phyloP scores from a whole-genome alignment of 2,888 invertebrate genomes.

The Rotaria sp. region DNA sequence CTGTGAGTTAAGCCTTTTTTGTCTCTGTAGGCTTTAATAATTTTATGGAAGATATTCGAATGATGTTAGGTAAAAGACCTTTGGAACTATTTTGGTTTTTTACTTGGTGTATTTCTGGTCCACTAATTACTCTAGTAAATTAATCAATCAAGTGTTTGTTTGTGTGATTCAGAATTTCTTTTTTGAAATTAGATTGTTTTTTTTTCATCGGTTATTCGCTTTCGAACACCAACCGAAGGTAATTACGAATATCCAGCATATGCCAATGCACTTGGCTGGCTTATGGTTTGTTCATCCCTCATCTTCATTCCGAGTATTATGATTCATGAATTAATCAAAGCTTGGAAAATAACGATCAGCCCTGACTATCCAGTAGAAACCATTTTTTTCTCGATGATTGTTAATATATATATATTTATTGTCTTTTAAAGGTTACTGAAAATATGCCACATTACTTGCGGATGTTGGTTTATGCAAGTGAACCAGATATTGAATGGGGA shows the following conservation, averaged over 20 bases:
- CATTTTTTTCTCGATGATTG: not conserved
- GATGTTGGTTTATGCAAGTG: not conserved
- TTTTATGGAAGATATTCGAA: slow-evolving; percentile 22
- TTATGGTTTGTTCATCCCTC: not conserved
- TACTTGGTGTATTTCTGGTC: slow-evolving; percentile 9
- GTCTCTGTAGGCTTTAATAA: slow-evolving; percentile 44
- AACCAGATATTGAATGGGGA: not conserved
- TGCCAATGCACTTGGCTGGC: slow-evolving; percentile 1
- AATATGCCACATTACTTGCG: not conserved
- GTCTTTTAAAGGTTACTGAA: not conserved
- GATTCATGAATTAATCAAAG: slow-evolving; percentile 8
- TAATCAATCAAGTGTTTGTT: not conserved
- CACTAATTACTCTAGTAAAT: not conserved
- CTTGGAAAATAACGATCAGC: not conserved
- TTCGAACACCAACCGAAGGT: not conserved
- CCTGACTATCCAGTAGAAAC: not conserved
- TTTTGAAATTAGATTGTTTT: not conserved
- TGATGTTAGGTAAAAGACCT: slow-evolving; percentile 5
- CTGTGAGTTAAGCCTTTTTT: not conserved
- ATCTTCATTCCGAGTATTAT: not conserved
- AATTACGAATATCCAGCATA: not conserved
- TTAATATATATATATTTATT: not conserved
- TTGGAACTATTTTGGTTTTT: slow-evolving; percentile 39
- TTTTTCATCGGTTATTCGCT: not conserved
- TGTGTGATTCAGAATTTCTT: no score